Evolutionary conservation across 2,888 invertebrate genomes (phyloP).

Genomic region (Lasioglossum villosulum): DNA sequence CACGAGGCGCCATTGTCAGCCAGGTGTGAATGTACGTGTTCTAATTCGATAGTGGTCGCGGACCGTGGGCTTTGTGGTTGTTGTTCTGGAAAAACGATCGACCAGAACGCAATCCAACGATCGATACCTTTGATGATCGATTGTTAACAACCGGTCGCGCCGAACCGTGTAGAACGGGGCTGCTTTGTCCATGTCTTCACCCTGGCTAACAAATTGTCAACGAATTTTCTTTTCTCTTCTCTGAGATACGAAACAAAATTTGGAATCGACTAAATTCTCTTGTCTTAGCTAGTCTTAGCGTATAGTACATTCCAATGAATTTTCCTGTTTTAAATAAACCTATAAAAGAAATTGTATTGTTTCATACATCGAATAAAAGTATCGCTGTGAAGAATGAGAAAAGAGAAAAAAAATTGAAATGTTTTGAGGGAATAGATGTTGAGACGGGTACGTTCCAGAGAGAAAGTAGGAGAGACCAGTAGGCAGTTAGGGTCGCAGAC

Average conservation of each 20-base stretch:
- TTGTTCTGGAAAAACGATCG: slow-evolving; percentile 12
- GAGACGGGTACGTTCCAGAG: not conserved
- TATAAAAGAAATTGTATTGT: not conserved
- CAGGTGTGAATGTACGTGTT: slow-evolving; percentile 45
- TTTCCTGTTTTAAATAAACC: not conserved
- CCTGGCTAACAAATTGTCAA: not conserved
- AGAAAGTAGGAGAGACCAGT: not conserved
- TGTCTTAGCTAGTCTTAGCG: not conserved
- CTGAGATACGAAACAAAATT: not conserved
- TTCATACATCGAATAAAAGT: not conserved
- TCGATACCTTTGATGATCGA: not conserved
- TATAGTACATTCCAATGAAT: too few species aligned
- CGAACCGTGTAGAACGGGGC: not conserved
- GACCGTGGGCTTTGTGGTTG: not conserved
- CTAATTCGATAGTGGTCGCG: slow-evolving; percentile 33
- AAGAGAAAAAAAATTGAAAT: not conserved
- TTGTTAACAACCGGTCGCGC: not conserved
- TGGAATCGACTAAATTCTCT: not conserved
- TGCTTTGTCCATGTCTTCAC: slow-evolving; percentile 3
- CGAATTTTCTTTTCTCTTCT: not conserved
- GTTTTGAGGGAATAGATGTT: not conserved
- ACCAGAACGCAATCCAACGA: not conserved
- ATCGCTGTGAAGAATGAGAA: too few species aligned
- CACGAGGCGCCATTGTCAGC: slow-evolving; percentile 36
- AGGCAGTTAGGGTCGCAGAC: not conserved